Evolutionary conservation across 2,888 invertebrate species (phyloP), one percentile per base, ranked within the genome.

Genomic region (Graphium colonna): DNA sequence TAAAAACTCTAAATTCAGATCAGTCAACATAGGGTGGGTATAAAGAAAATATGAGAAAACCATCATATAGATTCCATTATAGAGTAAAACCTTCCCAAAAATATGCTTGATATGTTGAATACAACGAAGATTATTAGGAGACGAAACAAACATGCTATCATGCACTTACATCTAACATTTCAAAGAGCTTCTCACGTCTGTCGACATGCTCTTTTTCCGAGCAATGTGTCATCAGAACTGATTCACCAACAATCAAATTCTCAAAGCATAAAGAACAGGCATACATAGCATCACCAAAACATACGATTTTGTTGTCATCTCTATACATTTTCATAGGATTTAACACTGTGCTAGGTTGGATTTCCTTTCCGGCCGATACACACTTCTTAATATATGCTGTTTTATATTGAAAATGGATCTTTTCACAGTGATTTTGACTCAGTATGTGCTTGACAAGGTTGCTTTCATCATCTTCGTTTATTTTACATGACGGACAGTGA

Each of bases 281-380:
- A 1, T 82, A 89, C 60, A 78, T 59, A 0, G 83, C 82, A 62
- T 89, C 87, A 0, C 89, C 89, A 1, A 89, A 89, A 51, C 89
- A 89, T 0, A 89, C 88, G 31, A 89, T 85, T 60, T 89, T 89
- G 58, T 89, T 89, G 1, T 78, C 79, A 75, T 89, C 89, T 1
- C 89, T 58, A 38, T 89, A 89, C 79, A 86, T 76, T n/a, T 56
- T 84, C 89, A 89, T 89, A 0, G 89, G 76, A 47, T 89, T 89
- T 1, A 89, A 58, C 0, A 89, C 77, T 0, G 89, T 87, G 50
- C 89, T 89, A 0, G 89, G 89, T 53, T 83, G 81, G 0, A 89
- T 89, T 51, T 89, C 88, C 45, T 80, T 83, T 0, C 84, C 83
- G 0, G 71, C 57, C 0, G 75, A 58, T 0, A 89, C 71, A 66